These are phyloP conservation scores for Platypus cylindrus DNA, from an alignment of 2,888 invertebrate genomes.

Conservation along the genomic window DNA sequence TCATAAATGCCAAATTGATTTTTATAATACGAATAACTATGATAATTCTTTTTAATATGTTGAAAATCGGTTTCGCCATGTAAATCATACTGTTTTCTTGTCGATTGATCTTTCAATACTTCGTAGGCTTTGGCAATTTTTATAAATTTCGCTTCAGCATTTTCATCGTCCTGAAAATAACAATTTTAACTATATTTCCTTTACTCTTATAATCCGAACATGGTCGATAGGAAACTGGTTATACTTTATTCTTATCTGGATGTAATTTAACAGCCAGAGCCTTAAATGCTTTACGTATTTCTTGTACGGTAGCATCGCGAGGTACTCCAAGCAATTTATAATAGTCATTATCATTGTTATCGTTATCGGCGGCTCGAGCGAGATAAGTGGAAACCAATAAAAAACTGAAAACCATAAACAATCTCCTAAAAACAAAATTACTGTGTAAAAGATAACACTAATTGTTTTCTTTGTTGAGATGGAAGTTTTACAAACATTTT, in stretches of 20 bases:
- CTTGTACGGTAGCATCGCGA: slow-evolving; percentile 50
- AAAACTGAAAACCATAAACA: too few species aligned
- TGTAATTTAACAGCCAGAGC: slow-evolving; percentile 55
- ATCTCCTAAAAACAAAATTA: too few species aligned
- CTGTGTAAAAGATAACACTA: too few species aligned
- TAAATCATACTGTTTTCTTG: slow-evolving; percentile 64
- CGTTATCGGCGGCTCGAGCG: too few species aligned
- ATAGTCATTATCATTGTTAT: too few species aligned
- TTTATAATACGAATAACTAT: slow-evolving; percentile 69
- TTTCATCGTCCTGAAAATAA: slow-evolving; percentile 49
- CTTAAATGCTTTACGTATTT: slow-evolving; percentile 62
- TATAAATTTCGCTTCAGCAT: slow-evolving; percentile 64
- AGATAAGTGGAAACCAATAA: too few species aligned
- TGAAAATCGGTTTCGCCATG: slow-evolving; percentile 53
- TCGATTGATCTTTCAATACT: slow-evolving; percentile 68
- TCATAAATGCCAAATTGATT: slow-evolving; percentile 77
- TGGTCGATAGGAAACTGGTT: neutral
- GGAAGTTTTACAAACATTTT: too few species aligned
- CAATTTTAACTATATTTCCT: too few species aligned
- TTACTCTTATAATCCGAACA: too few species aligned
- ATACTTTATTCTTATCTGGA: slow-evolving; percentile 54
- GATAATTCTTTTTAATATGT: slow-evolving; percentile 50
- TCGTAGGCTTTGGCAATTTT: slow-evolving; percentile 76
- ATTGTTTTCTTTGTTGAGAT: too few species aligned
- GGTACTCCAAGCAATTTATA: slow-evolving; percentile 38